Evolutionary conservation across 2,888 invertebrate genomes (phyloP), one percentile per base, ranked within the genome.

Genomic region (Watsonalla binaria): DNA sequence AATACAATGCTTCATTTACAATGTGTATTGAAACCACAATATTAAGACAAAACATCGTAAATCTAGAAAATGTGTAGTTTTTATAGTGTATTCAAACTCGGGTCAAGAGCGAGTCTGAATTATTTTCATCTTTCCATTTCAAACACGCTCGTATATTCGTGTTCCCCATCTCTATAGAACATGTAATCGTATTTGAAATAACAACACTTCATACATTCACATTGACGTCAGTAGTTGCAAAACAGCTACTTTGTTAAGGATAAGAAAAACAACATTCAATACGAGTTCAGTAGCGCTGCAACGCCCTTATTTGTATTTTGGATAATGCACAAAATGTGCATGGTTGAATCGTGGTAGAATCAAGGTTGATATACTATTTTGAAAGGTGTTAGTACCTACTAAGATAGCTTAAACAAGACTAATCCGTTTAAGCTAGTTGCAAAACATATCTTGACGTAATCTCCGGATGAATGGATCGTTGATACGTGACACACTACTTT

Each of bases 41-140:
- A 49, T 37, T 14, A 6, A 14, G 24, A 24, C 1, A 4, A 5
- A 15, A 24, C 39, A 42, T 39, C 47, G 33, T 42, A 47, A 42
- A 39, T 45, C 45, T 45, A 34, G 13, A 45, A 47, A 9, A 49
- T 45, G 45, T 51, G 8, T 39, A 14, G 45, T 24, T 45, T 34
- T 14, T 46, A 45, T 51, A 46, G 53, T 55, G 59, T 61, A 11
- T 61, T 59, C 59, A 56, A 46, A 55, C 52, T 49, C 70, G 58
- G 77, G 74, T 78, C 79, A 79, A 80, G 80, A 69, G 70, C 80
- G 77, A 76, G 78, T 79, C 74, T 75, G 57, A 62, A 60, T 60
- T 74, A 77, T 77, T 76, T 72, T 63, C 66, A 67, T 69, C 63
- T 52, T 56, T 57, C 63, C 64, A 65, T 64, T 47, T 51, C 51